Evolutionary conservation across 2,113 vertebrate species (phyloP).

Genomic region (Desmodus rotundus): DNA sequence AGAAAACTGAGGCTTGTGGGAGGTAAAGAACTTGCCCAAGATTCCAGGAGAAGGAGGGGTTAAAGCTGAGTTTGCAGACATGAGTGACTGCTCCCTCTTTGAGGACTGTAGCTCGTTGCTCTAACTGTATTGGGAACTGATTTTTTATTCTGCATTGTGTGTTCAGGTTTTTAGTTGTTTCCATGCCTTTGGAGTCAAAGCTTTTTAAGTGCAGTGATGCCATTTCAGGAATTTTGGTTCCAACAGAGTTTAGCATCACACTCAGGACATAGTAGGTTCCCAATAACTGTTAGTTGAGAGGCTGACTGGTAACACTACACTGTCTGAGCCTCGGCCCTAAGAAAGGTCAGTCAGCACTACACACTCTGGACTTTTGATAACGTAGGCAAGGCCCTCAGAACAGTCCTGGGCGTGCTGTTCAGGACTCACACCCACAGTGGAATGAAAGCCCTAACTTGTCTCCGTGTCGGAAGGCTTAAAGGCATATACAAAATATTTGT

Average conservation of each 20-base stretch:
- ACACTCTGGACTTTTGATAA: fast-evolving
- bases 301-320: background rate
- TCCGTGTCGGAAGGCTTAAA: background rate
- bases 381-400: background rate
- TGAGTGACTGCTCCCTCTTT: background rate
- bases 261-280: background rate
- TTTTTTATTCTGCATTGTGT: background rate
- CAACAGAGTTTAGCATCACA: background rate
- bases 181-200: background rate
- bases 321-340: background rate
- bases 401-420: background rate
- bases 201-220: background rate
- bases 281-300: background rate
- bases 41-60: background rate
- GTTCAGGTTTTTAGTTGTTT: background rate
- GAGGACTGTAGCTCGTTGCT: background rate
- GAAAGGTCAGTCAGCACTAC: background rate
- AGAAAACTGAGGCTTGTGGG: background rate
- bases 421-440: no score
- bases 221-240: background rate
- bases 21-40: background rate
- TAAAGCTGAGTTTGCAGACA: background rate
- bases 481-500: background rate
- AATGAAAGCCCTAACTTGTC: background rate
- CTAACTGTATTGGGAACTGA: background rate